These are phyloP conservation scores for Eubasilissa splendida DNA, from an alignment of 2,888 invertebrate genomes.

Conservation along the genomic window DNA sequence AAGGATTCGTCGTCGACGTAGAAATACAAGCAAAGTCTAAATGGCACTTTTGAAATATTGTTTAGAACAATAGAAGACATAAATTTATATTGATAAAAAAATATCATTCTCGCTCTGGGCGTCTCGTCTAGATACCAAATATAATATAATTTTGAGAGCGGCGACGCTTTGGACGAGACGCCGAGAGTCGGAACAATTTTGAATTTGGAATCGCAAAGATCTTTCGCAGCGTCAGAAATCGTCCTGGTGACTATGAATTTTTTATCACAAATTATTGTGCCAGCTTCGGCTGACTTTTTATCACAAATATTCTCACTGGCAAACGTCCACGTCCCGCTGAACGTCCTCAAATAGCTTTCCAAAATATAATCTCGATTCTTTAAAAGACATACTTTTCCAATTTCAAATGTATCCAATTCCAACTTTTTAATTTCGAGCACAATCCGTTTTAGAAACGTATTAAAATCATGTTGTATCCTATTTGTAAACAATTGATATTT, in stretches of 20 bases:
- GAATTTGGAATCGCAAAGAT: conserved; percentile 12
- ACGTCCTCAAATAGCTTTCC: conserved; percentile 2
- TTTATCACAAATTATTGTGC: conserved; percentile 27
- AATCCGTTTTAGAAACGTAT: too few species aligned
- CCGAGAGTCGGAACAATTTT: neutral
- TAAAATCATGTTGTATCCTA: too few species aligned
- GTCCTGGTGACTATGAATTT: neutral
- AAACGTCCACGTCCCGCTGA: conserved; percentile 19
- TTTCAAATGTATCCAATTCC: neutral
- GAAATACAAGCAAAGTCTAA: neutral
- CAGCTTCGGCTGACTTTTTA: conserved; percentile 26
- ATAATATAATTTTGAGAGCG: conserved; percentile 25
- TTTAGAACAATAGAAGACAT: neutral
- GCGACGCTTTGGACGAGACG: neutral
- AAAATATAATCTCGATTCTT: conserved; percentile 2
- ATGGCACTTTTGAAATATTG: conserved; percentile 7
- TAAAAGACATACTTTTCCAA: neutral
- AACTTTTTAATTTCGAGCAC: too few species aligned
- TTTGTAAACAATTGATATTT: too few species aligned
- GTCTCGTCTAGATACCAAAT: neutral
- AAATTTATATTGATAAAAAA: conserved; percentile 15
- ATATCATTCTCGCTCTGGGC: conserved; percentile 18
- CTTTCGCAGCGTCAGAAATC: neutral
- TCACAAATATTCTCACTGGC: conserved; percentile 27
- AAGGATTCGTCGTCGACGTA: too few species aligned